phyloP scores from a whole-genome alignment of 2,888 invertebrate genomes.

The Sicus ferrugineus region DNA sequence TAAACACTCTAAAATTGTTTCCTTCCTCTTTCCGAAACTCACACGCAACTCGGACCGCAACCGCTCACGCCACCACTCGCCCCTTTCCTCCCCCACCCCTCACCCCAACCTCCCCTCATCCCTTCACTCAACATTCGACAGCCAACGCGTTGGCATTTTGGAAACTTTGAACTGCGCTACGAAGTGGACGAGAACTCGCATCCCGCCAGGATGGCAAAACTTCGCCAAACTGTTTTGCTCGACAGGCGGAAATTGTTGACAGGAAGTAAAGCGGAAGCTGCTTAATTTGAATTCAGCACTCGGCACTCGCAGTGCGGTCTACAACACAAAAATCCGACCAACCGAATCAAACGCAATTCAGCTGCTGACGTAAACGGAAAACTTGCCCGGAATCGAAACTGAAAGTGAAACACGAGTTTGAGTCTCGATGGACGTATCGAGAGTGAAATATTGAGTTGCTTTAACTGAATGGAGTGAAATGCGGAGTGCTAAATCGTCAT shows the following conservation, averaged over 20 bases:
- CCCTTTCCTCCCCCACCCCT: not conserved
- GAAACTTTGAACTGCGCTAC: constrained; percentile 10
- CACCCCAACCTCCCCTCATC: not conserved
- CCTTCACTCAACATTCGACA: not conserved
- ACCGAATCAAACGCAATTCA: constrained; percentile 29
- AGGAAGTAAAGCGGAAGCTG: constrained; percentile 57
- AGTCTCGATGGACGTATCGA: not conserved
- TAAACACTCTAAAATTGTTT: not conserved
- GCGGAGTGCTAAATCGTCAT: not conserved
- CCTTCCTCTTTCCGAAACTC: not conserved
- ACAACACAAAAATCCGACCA: constrained; percentile 44
- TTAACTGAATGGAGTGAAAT: not conserved
- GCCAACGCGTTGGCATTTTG: constrained; percentile 29
- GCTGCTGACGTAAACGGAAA: not conserved
- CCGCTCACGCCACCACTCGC: too few relatives aligned
- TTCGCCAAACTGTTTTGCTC: constrained; percentile 44
- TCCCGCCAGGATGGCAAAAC: constrained; percentile 28
- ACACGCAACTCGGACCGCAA: not conserved
- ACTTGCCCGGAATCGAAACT: constrained; percentile 1
- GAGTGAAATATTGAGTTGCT: not conserved
- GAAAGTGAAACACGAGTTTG: constrained; percentile 1
- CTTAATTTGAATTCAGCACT: constrained; percentile 56
- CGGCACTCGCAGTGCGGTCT: too few relatives aligned
- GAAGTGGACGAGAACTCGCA: constrained; percentile 23
- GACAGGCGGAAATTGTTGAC: constrained; percentile 58